Evolutionary conservation across 2,888 invertebrate genomes (phyloP).

Genomic region (Heliconius ethilla): DNA sequence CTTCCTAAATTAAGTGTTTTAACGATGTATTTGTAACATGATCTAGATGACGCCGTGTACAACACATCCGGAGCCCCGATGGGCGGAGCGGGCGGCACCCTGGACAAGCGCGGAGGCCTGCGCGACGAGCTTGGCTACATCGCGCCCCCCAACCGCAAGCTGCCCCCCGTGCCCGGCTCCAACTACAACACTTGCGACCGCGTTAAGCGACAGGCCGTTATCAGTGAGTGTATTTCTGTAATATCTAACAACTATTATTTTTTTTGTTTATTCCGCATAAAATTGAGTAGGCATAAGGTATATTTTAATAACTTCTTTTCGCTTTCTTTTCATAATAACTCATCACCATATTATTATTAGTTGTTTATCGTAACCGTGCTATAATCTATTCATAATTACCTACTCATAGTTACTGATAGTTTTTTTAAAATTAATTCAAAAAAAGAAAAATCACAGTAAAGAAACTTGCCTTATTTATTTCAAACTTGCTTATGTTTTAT

Average conservation of each 20-base stretch:
- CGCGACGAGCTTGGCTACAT: slow-evolving; percentile 96
- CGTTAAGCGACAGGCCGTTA: slow-evolving; percentile 95
- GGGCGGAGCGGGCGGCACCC: slow-evolving; percentile 85
- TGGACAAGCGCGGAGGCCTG: slow-evolving; percentile 91
- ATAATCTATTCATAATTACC: no score
- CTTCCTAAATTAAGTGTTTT: background rate
- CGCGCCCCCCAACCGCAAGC: slow-evolving; percentile 94
- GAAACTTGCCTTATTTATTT: no score
- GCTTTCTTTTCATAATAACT: no score
- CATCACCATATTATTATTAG: no score
- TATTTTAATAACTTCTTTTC: no score
- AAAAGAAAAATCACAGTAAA: no score
- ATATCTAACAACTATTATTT: no score
- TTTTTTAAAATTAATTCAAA: background rate
- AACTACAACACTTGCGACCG: slow-evolving; percentile 97
- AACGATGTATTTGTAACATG: background rate
- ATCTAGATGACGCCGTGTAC: slow-evolving; percentile 93
- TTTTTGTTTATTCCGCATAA: background rate
- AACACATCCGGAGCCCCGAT: slow-evolving; percentile 88
- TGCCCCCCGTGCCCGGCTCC: slow-evolving; percentile 95
- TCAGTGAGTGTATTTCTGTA: slow-evolving; percentile 86
- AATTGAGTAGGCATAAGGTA: no score
- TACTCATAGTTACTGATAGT: background rate
- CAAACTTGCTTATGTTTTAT: no score
- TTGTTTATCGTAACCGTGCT: no score